These are phyloP conservation scores for Coracias cyanogaster DNA, from an alignment of 2,797 vertebrate species.

Conservation along the genomic window DNA sequence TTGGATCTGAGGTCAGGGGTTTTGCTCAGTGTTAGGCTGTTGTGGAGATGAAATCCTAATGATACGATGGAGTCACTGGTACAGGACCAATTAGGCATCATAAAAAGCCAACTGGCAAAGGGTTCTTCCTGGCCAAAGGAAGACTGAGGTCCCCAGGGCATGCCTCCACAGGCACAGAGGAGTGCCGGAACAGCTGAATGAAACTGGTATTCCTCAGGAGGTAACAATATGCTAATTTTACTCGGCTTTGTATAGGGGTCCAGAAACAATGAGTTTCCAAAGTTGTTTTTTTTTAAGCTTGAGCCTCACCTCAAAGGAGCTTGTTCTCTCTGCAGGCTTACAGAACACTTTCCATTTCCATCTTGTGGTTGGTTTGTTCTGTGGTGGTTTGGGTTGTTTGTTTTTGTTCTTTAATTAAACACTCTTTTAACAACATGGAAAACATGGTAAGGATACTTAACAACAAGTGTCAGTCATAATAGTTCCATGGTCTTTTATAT, in stretches of 20 bases:
- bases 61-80: not conserved
- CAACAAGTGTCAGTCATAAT: rapidly evolving
- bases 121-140: not conserved
- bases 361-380: not conserved
- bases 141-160: not conserved
- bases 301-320: not conserved
- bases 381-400: not conserved
- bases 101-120: not conserved
- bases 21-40: not conserved
- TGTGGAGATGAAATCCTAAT: not conserved
- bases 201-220: not conserved
- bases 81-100: not conserved
- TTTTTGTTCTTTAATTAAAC: not conserved
- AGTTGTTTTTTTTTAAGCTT: not conserved
- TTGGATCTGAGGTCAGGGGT: not conserved
- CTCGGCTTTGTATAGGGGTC: not conserved
- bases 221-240: not conserved
- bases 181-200: not conserved
- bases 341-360: not conserved
- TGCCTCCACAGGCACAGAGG: not conserved
- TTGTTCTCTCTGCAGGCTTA: not conserved
- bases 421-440: not conserved
- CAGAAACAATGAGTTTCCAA: not conserved
- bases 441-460: not conserved
- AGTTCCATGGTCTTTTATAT: not conserved